These are phyloP conservation scores for Heliocidaris tuberculata DNA, from an alignment of 35 echinoderm and acorn worm species.

Conservation along the genomic window DNA sequence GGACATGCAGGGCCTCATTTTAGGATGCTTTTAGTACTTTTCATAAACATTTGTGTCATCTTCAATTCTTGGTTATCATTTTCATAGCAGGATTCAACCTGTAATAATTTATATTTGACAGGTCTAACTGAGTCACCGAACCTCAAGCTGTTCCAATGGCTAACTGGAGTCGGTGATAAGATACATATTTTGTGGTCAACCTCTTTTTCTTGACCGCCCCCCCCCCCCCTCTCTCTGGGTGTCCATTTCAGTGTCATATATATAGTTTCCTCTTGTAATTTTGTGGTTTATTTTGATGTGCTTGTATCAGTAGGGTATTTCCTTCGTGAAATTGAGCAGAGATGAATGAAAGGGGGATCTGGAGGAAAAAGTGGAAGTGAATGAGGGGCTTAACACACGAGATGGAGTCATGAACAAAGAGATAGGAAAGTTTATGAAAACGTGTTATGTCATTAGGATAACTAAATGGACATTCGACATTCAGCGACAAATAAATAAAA, in stretches of 20 bases:
- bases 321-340: not conserved
- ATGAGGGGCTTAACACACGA: not conserved
- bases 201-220: not conserved
- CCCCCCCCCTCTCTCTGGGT: not conserved
- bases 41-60: not conserved
- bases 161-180: not conserved
- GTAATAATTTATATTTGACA: not conserved
- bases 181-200: not conserved
- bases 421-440: not conserved
- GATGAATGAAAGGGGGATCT: not conserved
- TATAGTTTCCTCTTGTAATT: not conserved
- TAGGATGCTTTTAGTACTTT: not conserved
- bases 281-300: not conserved
- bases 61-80: not conserved
- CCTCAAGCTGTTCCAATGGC: not conserved
- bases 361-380: not conserved
- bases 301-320: slow-evolving; percentile 2
- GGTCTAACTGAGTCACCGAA: not conserved
- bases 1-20: not conserved
- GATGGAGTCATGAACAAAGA: not conserved
- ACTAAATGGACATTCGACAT: not conserved
- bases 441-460: not conserved
- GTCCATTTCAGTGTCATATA: slow-evolving; percentile 15
- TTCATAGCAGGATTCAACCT: not conserved
- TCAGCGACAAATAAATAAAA: not conserved